Conservation (phyloP, 2,888 invertebrate species). For the Bibio marci region DNA sequence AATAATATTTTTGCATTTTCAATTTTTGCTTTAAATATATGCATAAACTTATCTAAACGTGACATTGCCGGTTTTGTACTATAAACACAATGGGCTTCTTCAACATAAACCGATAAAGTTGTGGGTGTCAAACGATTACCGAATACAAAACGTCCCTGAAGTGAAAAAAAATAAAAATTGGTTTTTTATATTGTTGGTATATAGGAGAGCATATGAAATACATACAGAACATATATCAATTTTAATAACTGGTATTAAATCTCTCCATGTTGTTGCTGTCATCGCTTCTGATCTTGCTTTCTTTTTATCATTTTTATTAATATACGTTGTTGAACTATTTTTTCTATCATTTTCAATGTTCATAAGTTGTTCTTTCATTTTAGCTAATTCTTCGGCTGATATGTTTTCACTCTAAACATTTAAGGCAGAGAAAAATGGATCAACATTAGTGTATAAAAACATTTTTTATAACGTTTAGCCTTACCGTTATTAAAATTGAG, state of each 20-base stretch:
- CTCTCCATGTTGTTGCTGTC: constrained; percentile 82
- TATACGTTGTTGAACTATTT: constrained; percentile 23
- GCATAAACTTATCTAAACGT: constrained; percentile 86
- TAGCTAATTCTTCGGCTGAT: constrained; percentile 33
- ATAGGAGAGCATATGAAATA: constrained; percentile 9
- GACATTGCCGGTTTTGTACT: constrained; percentile 92
- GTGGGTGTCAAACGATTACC: constrained; percentile 91
- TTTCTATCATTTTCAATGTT: constrained; percentile 43
- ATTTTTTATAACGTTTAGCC: not conserved
- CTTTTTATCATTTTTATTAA: constrained; percentile 17
- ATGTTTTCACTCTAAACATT: constrained; percentile 33
- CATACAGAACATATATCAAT: constrained; percentile 73
- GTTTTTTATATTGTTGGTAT: too few species aligned
- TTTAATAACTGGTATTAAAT: constrained; percentile 92
- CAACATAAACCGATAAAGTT: constrained; percentile 77
- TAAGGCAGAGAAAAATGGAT: not conserved
- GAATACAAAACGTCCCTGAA: constrained; percentile 75
- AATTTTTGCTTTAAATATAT: constrained; percentile 83
- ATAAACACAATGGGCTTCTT: constrained; percentile 87
- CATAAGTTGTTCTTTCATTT: constrained; percentile 37
- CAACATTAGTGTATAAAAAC: not conserved
- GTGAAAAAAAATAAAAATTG: constrained; percentile 12
- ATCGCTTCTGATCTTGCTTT: constrained; percentile 58
- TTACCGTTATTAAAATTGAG: constrained; percentile 43
- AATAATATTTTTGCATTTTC: constrained; percentile 92